These are phyloP conservation scores for Nomada fucata DNA, from an alignment of 2,888 invertebrate genomes.

Conservation along the genomic window DNA sequence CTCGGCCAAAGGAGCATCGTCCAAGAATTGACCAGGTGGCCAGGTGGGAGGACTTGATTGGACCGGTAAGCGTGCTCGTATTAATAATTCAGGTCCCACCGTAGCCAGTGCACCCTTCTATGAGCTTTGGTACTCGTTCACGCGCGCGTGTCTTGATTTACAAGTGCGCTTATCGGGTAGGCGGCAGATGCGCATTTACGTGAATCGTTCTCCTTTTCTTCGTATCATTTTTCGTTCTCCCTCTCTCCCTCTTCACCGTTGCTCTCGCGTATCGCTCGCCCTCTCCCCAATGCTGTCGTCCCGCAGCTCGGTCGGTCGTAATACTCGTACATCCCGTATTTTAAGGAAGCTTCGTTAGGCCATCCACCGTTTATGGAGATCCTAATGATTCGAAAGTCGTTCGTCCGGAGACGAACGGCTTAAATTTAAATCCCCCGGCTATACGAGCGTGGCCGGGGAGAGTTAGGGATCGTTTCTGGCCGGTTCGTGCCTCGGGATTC, in stretches of 20 bases:
- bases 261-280: conserved; percentile 27
- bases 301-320: conserved; percentile 44
- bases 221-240: conserved; percentile 36
- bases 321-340: conserved; percentile 66
- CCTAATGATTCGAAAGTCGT: conserved; percentile 71
- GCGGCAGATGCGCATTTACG: conserved; percentile 77
- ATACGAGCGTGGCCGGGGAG: conserved; percentile 13
- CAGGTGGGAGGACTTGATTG: conserved; percentile 80
- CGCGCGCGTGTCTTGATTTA: conserved; percentile 79
- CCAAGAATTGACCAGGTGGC: conserved; percentile 74
- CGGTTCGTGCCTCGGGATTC: conserved; percentile 24
- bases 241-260: no score
- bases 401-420: conserved; percentile 62
- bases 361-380: conserved; percentile 70
- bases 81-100: conserved; percentile 79
- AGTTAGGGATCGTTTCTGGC: conserved; percentile 18
- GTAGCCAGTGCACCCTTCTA: conserved; percentile 68
- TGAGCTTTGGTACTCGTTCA: conserved; percentile 46
- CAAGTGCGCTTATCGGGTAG: conserved; percentile 79
- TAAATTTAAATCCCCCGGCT: conserved; percentile 65
- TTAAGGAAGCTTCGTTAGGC: conserved; percentile 74
- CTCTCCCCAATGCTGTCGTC: neutral
- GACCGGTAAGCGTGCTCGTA: conserved; percentile 77
- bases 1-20: conserved; percentile 67
- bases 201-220: conserved; percentile 38